Conservation (phyloP, 2,113 vertebrate species). For the Prinia subflava region DNA sequence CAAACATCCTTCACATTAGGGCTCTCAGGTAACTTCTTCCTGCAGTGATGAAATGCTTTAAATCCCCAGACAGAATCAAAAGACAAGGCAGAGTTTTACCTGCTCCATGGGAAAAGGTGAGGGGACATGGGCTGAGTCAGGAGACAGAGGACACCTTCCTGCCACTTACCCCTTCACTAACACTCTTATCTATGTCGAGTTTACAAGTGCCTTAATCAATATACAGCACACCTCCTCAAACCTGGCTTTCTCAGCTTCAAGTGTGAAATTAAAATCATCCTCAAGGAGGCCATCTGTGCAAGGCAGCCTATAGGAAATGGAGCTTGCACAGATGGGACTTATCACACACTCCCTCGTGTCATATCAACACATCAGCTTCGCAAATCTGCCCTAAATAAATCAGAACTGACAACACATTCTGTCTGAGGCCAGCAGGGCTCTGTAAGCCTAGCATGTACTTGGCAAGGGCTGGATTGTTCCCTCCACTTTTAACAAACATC, state of each 20-base stretch:
- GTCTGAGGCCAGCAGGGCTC: conserved; percentile 18
- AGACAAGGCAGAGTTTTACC: not conserved
- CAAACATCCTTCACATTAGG: fast-evolving
- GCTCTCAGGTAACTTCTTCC: not conserved
- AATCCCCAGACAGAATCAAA: not conserved
- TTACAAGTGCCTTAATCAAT: not conserved
- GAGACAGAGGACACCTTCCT: not conserved
- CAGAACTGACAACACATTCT: not conserved
- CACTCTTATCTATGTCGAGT: not conserved
- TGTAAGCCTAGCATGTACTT: not conserved
- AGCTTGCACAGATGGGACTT: conserved; percentile 2
- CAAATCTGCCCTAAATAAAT: conserved; percentile 41
- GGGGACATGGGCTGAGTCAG: not conserved
- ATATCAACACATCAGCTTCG: conserved; percentile 23
- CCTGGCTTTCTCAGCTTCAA: not conserved
- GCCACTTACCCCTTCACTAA: not conserved
- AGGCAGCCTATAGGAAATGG: not conserved
- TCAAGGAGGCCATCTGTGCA: not conserved
- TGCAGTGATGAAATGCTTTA: not conserved
- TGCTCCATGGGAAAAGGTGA: not conserved
- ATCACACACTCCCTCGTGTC: not conserved
- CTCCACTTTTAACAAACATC: conserved; percentile 19
- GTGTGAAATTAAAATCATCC: not conserved
- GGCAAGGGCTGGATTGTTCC: not conserved
- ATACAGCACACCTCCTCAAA: not conserved